These are phyloP conservation scores for Shargacucullia verbasci DNA, from an alignment of 2,888 invertebrate genomes.

Conservation along the genomic window DNA sequence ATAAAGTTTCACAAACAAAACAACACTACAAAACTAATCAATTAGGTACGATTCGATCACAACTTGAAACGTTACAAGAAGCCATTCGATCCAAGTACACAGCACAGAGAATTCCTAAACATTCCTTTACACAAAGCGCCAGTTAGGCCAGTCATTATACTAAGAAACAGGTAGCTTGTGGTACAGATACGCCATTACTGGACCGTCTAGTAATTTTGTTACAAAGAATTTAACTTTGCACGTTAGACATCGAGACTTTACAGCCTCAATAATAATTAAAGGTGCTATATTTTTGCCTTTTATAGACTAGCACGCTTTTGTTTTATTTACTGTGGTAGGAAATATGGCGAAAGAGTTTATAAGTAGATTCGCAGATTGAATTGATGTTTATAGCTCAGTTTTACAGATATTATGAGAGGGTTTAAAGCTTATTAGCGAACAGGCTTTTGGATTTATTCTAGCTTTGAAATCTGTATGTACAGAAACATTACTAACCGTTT, in stretches of 20 bases:
- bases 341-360: slow-evolving; percentile 11
- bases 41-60: slow-evolving; percentile 50
- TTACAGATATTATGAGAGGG: slow-evolving; percentile 14
- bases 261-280: slow-evolving; percentile 47
- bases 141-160: slow-evolving; percentile 80
- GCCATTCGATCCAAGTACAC: slow-evolving; percentile 37
- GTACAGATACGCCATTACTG: slow-evolving; percentile 47
- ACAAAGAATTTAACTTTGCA: slow-evolving; percentile 42
- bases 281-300: slow-evolving; percentile 43
- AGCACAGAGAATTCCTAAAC: slow-evolving; percentile 46
- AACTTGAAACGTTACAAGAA: slow-evolving; percentile 43
- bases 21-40: slow-evolving; percentile 34
- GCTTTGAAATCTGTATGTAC: not conserved
- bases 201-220: slow-evolving; percentile 50
- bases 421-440: slow-evolving; percentile 6
- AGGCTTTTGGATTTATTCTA: not conserved
- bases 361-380: slow-evolving; percentile 10
- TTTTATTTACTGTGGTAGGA: slow-evolving; percentile 12
- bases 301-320: slow-evolving; percentile 12
- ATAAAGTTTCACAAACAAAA: slow-evolving; percentile 31
- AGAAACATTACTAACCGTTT: too few relatives aligned
- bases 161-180: slow-evolving; percentile 73
- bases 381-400: slow-evolving; percentile 23
- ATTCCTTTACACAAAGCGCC: slow-evolving; percentile 74
- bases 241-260: slow-evolving; percentile 38